Evolutionary conservation across 2,888 invertebrate species (phyloP).

Genomic region (Parnassius glacialis): DNA sequence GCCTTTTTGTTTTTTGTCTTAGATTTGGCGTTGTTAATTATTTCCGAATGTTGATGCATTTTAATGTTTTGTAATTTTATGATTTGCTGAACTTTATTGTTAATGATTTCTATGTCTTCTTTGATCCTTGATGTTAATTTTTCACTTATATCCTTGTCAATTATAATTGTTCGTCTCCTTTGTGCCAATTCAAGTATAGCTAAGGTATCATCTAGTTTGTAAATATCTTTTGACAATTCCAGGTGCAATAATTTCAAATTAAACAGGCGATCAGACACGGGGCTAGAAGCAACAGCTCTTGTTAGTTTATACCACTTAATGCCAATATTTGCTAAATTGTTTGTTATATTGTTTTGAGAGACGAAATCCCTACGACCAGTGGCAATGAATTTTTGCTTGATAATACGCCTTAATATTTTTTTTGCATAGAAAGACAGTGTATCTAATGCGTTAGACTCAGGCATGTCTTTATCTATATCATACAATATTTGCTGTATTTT

Average conservation of each 20-base stretch:
- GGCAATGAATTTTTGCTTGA: slow-evolving; percentile 38
- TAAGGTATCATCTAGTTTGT: slow-evolving; percentile 49
- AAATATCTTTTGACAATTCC: slow-evolving; percentile 45
- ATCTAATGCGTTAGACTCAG: slow-evolving; percentile 38
- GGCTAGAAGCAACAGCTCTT: slow-evolving; percentile 34
- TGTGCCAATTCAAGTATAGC: slow-evolving; percentile 44
- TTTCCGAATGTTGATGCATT: not conserved
- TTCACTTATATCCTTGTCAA: slow-evolving; percentile 37
- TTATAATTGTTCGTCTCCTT: slow-evolving; percentile 44
- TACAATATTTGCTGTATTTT: slow-evolving; percentile 45
- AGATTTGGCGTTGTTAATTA: not conserved
- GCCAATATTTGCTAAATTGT: slow-evolving; percentile 48
- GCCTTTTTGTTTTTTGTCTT: slow-evolving; percentile 35
- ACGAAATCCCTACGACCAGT: slow-evolving; percentile 34
- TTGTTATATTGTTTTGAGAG: slow-evolving; percentile 44
- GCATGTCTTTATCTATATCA: slow-evolving; percentile 43
- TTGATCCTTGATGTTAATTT: slow-evolving; percentile 41
- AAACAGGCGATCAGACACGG: slow-evolving; percentile 42
- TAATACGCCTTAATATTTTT: slow-evolving; percentile 48
- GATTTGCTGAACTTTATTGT: slow-evolving; percentile 39
- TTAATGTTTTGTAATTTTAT: slow-evolving; percentile 29
- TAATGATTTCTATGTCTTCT: slow-evolving; percentile 38
- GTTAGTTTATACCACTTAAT: slow-evolving; percentile 44
- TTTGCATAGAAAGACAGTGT: slow-evolving; percentile 40
- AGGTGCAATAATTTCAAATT: slow-evolving; percentile 54